Conservation (phyloP, 2,888 invertebrate genomes). For the Hipparchia semele region DNA sequence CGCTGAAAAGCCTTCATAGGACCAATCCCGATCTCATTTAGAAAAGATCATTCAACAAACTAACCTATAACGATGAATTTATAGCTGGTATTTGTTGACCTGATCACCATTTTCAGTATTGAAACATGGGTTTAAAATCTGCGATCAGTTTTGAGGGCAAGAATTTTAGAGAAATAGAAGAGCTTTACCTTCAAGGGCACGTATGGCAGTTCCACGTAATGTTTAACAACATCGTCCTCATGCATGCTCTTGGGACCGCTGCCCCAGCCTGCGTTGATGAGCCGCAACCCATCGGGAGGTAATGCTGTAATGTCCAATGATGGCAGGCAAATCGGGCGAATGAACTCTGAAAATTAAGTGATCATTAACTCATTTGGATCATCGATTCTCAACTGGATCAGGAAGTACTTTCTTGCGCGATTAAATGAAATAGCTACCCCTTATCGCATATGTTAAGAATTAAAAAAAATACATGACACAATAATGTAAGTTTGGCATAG, state of each 20-base stretch:
- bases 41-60: too few species aligned
- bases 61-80: too few species aligned
- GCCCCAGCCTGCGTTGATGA: slow-evolving; percentile 73
- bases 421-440: too few species aligned
- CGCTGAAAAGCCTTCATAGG: not conserved
- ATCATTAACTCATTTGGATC: not conserved
- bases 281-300: slow-evolving; percentile 39
- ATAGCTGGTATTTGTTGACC: too few species aligned
- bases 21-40: too few species aligned
- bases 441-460: too few species aligned
- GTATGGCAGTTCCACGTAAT: slow-evolving; percentile 46
- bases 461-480: too few species aligned
- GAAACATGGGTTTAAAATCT: not conserved
- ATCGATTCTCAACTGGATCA: too few species aligned
- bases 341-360: slow-evolving; percentile 50
- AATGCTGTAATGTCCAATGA: slow-evolving; percentile 43
- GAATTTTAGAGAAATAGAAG: slow-evolving; percentile 4
- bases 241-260: slow-evolving; percentile 55
- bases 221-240: slow-evolving; percentile 51
- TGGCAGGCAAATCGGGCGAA: slow-evolving; percentile 57
- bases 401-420: too few species aligned
- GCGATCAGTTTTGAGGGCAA: not conserved
- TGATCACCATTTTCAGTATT: not conserved
- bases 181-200: slow-evolving; percentile 39
- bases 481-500: too few species aligned